phyloP scores from a whole-genome alignment of 2,888 invertebrate genomes.

The Apodemia mormo region DNA sequence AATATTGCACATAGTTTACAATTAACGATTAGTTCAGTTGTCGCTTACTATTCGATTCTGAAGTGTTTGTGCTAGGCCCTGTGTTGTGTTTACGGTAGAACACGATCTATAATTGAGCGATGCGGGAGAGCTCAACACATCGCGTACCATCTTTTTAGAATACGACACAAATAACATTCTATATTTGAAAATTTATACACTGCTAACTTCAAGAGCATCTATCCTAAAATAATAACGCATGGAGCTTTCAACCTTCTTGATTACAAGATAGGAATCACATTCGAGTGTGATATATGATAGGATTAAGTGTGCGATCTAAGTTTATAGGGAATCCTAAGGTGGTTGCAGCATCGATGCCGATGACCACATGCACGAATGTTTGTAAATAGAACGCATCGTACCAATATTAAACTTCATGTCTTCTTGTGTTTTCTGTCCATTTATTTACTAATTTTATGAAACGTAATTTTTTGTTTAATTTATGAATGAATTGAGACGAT shows the following conservation, averaged over 20 bases:
- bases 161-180: slow-evolving; percentile 82
- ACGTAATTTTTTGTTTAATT: neutral
- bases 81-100: slow-evolving; percentile 63
- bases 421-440: slow-evolving; percentile 30
- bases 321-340: slow-evolving; percentile 68
- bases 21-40: neutral
- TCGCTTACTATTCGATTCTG: neutral
- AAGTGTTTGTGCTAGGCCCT: slow-evolving; percentile 33
- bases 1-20: neutral
- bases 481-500: neutral
- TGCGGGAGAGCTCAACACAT: slow-evolving; percentile 81
- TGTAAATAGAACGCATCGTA: slow-evolving; percentile 76
- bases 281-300: slow-evolving; percentile 39
- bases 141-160: slow-evolving; percentile 81
- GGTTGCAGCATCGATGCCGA: slow-evolving; percentile 76
- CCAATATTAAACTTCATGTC: slow-evolving; percentile 51
- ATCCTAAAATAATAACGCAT: slow-evolving; percentile 44
- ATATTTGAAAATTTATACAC: slow-evolving; percentile 79
- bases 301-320: slow-evolving; percentile 55
- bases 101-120: slow-evolving; percentile 80
- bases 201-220: slow-evolving; percentile 65
- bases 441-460: slow-evolving; percentile 9
- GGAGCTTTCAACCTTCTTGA: slow-evolving; percentile 52
- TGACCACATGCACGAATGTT: slow-evolving; percentile 82
- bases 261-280: slow-evolving; percentile 43